Evolutionary conservation across 2,888 invertebrate species (phyloP).

Genomic region (Acanthacorydalis orientalis): DNA sequence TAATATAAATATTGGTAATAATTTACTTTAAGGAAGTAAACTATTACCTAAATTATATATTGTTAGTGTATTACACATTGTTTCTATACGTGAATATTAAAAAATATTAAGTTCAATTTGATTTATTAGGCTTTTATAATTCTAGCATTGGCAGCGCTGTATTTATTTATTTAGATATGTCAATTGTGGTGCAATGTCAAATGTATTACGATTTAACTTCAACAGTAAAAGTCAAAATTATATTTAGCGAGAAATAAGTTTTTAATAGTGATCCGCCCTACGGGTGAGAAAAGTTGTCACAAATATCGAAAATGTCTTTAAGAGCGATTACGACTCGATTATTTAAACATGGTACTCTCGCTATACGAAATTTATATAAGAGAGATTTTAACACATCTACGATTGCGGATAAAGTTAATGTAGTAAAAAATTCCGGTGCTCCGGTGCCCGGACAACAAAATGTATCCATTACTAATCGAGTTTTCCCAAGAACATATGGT

Average conservation of each 20-base stretch:
- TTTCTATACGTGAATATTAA: no score
- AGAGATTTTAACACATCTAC: conserved; percentile 32
- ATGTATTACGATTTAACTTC: background rate
- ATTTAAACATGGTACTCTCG: conserved; percentile 40
- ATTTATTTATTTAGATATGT: background rate
- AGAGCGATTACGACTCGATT: conserved; percentile 34
- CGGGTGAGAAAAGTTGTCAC: background rate
- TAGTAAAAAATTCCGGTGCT: conserved; percentile 14
- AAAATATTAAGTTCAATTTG: no score
- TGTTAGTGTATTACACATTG: no score
- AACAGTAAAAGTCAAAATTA: background rate
- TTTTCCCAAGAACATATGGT: conserved; percentile 18
- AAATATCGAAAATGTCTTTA: conserved; percentile 31
- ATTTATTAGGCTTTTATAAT: no score
- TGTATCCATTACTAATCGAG: conserved; percentile 10
- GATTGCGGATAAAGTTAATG: conserved; percentile 23
- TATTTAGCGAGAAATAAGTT: background rate
- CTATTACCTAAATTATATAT: no score
- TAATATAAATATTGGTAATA: no score
- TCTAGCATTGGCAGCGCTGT: background rate
- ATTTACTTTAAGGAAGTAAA: no score
- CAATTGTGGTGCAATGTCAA: background rate
- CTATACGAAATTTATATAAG: conserved; percentile 32
- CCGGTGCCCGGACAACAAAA: conserved; percentile 10
- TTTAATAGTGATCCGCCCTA: background rate